phyloP scores from a whole-genome alignment of 2,888 invertebrate genomes.

The Plagodis pulveraria region DNA sequence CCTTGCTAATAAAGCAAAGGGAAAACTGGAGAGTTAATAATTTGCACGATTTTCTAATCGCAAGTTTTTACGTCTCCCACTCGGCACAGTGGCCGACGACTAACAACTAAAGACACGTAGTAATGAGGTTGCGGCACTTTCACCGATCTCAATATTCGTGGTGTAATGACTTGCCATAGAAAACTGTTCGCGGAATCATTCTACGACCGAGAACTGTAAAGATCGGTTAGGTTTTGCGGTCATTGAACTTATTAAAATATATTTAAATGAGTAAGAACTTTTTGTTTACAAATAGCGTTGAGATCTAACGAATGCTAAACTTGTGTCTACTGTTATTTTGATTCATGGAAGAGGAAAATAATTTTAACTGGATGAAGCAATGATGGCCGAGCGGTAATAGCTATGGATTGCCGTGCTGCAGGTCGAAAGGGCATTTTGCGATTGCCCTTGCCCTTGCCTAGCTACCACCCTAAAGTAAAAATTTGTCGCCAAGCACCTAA shows the following conservation, averaged over 20 bases:
- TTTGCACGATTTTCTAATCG: conserved; percentile 40
- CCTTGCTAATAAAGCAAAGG: conserved; percentile 26
- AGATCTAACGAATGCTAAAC: no score
- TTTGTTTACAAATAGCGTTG: not conserved
- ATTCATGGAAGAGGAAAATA: no score
- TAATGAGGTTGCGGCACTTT: conserved; percentile 49
- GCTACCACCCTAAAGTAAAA: no score
- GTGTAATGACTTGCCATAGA: conserved; percentile 51
- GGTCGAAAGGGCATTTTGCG: no score
- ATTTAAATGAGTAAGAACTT: not conserved
- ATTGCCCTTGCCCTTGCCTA: no score
- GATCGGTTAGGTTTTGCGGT: conserved; percentile 37
- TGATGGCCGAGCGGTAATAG: no score
- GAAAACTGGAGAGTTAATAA: conserved; percentile 33
- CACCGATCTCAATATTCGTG: conserved; percentile 57
- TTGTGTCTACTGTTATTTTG: no score
- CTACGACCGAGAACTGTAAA: conserved; percentile 6
- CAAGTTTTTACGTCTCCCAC: conserved; percentile 37
- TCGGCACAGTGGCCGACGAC: conserved; percentile 12
- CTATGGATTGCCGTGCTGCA: no score
- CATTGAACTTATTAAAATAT: conserved; percentile 26
- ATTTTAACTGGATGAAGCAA: not conserved
- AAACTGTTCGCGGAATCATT: conserved; percentile 32
- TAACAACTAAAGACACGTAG: conserved; percentile 6
- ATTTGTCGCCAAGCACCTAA: no score